A percentile compares a stretch with the other conserved stretches of the same genome.
phyloP scores from a whole-genome alignment of 2,888 invertebrate species.

The Melinopterus prodromus region DNA sequence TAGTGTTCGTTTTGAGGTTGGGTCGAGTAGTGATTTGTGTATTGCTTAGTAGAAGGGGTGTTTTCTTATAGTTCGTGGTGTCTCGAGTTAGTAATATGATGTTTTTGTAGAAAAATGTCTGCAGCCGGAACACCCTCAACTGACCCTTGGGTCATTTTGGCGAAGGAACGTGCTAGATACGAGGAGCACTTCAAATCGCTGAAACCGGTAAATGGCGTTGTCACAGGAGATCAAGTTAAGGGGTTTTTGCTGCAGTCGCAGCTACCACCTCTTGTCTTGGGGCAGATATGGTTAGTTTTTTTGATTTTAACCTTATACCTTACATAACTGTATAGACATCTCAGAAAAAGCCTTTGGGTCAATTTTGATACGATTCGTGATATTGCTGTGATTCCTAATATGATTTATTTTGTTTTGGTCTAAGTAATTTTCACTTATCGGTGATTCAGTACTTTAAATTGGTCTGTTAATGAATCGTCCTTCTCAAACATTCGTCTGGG shows the following conservation, averaged over 20 bases:
- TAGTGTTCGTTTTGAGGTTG: slow-evolving; percentile 7
- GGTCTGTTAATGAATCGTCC: too few species aligned
- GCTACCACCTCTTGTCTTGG: slow-evolving; percentile 86
- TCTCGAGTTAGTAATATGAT: background rate
- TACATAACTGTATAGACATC: too few species aligned
- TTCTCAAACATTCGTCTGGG: too few species aligned
- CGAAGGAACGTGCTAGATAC: slow-evolving; percentile 87
- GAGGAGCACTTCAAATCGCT: slow-evolving; percentile 90
- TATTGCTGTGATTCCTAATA: too few species aligned
- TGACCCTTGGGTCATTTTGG: slow-evolving; percentile 90
- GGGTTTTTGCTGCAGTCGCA: slow-evolving; percentile 91
- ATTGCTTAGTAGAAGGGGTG: background rate
- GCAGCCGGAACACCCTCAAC: slow-evolving; percentile 59
- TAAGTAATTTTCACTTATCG: too few species aligned
- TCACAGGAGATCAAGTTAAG: slow-evolving; percentile 94
- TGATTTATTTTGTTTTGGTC: too few species aligned
- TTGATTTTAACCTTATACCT: background rate
- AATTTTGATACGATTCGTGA: too few species aligned
- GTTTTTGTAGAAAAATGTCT: slow-evolving; percentile 50
- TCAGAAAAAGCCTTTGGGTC: too few species aligned
- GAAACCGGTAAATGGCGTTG: slow-evolving; percentile 85
- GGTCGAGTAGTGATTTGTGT: background rate
- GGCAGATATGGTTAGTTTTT: slow-evolving; percentile 89
- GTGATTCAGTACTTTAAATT: too few species aligned
- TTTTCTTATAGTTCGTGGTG: background rate